Evolutionary conservation across 2,113 vertebrate species (phyloP).

Genomic region (Pteronura brasiliensis): DNA sequence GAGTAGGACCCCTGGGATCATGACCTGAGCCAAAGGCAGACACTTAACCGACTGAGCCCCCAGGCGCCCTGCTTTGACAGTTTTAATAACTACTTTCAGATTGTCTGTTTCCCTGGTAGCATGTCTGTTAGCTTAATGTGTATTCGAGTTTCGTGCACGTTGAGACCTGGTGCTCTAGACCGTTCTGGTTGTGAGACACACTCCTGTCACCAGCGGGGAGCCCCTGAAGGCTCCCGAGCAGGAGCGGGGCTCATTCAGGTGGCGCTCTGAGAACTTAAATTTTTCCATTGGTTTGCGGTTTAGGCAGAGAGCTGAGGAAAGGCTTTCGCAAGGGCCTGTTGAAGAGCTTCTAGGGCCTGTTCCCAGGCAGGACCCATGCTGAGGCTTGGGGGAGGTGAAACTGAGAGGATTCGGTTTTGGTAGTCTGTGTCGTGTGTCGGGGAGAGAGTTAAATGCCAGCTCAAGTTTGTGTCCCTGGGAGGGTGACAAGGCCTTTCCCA

Average conservation of each 20-base stretch:
- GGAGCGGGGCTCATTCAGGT: not conserved
- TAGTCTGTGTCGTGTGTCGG: accelerated
- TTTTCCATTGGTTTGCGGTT: not conserved
- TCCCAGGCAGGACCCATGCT: accelerated
- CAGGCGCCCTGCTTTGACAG: not conserved
- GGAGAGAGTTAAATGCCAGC: not conserved
- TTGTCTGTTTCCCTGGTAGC: not conserved
- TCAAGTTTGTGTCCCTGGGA: not conserved
- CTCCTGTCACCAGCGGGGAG: not conserved
- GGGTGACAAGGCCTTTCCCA: not conserved
- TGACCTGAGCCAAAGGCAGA: not conserved
- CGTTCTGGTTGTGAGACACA: not conserved
- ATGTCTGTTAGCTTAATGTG: not conserved
- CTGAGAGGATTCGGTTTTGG: not conserved
- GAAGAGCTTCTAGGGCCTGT: not conserved
- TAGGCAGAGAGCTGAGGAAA: not conserved
- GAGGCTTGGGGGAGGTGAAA: not conserved
- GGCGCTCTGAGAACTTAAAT: not conserved
- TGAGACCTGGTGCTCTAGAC: not conserved
- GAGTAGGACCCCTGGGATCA: not conserved
- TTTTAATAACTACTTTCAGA: not conserved
- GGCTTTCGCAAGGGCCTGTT: not conserved
- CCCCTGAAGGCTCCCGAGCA: not conserved
- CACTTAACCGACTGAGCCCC: not conserved
- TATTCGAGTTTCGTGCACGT: not conserved